These are phyloP conservation scores for Pseudomyrmex gracilis DNA, from an alignment of 1,140 invertebrate species.

Conservation along the genomic window DNA sequence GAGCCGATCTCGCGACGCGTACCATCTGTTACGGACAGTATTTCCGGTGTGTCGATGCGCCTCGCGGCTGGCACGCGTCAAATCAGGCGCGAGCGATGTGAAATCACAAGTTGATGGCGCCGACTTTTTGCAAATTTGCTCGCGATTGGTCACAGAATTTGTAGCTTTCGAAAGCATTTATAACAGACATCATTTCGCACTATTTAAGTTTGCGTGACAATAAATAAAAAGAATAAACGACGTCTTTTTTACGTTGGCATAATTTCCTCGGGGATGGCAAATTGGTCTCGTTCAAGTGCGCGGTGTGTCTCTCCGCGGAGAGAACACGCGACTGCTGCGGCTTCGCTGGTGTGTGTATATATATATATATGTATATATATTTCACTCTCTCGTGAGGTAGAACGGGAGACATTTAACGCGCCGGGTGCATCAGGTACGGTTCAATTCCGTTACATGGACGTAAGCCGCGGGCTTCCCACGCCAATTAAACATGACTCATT, in stretches of 20 bases:
- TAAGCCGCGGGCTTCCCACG: conserved; percentile 83
- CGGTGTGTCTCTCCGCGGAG: neutral
- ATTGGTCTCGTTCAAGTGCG: neutral
- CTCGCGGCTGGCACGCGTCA: conserved; percentile 68
- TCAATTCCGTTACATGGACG: conserved; percentile 83
- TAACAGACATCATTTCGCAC: neutral
- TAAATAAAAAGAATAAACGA: neutral
- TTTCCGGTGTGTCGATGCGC: conserved; percentile 54
- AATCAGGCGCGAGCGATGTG: conserved; percentile 72
- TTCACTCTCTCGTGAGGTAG: neutral
- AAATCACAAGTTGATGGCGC: conserved; percentile 76
- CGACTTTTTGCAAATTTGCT: conserved; percentile 38
- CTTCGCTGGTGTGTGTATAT: neutral
- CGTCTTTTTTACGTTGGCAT: neutral
- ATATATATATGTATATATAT: too few relatives aligned
- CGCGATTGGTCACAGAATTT: conserved; percentile 33
- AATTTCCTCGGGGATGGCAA: neutral
- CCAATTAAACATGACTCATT: conserved; percentile 87
- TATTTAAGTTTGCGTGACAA: neutral
- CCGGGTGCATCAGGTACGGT: conserved; percentile 65
- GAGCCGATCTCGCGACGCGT: conserved; percentile 54
- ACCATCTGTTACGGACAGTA: conserved; percentile 67
- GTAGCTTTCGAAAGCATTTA: conserved; percentile 26
- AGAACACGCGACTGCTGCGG: conserved; percentile 22
- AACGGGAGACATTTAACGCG: conserved; percentile 36